A percentile compares a stretch with the other conserved stretches of the same genome.
Evolutionary conservation across 2,888 invertebrate genomes (phyloP).

Genomic region (Lasioglossum vierecki): DNA sequence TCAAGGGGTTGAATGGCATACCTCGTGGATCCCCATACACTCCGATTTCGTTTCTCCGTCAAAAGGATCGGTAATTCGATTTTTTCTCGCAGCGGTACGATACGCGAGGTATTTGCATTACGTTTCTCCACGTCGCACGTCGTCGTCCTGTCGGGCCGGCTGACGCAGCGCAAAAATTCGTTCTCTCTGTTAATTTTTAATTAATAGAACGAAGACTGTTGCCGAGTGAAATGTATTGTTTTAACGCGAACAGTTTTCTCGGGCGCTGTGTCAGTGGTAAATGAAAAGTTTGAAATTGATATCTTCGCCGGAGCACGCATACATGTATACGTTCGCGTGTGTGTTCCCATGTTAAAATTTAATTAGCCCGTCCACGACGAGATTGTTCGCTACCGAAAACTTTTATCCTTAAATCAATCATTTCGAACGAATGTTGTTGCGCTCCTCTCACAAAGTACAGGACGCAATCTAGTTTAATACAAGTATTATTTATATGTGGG

Average conservation of each 20-base stretch:
- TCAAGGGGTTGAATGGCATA: neutral
- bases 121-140: neutral
- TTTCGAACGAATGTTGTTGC: neutral
- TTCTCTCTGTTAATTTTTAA: slow-evolving; percentile 1
- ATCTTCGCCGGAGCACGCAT: neutral
- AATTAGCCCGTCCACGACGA: neutral
- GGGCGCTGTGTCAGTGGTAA: neutral
- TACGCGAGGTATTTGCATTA: neutral
- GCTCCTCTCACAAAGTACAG: neutral
- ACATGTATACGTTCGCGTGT: neutral
- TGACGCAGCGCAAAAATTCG: neutral
- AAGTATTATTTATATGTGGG: neutral
- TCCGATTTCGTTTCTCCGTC: neutral
- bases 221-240: neutral
- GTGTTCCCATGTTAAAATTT: neutral
- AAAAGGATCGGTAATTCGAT: neutral
- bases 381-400: neutral
- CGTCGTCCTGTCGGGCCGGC: neutral
- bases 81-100: neutral
- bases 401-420: neutral
- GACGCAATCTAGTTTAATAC: neutral
- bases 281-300: neutral
- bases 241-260: neutral
- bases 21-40: neutral
- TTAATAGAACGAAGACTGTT: neutral